phyloP scores from a whole-genome alignment of 2,113 vertebrate genomes.

The Axis porcinus region DNA sequence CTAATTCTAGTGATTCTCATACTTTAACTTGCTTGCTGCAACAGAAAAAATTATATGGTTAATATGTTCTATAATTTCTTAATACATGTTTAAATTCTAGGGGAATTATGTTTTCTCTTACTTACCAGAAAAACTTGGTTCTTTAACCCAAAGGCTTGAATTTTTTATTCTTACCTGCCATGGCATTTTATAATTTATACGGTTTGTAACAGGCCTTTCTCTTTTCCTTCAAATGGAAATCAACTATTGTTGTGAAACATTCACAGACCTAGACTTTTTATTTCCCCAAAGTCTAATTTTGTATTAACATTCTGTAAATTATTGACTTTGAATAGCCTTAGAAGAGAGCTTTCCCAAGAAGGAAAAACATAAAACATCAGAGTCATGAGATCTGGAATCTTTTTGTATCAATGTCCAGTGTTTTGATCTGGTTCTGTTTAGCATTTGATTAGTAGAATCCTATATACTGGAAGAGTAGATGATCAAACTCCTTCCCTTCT shows the following conservation, averaged over 20 bases:
- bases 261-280: background rate
- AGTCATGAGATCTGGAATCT: background rate
- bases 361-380: background rate
- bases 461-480: background rate
- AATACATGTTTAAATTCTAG: background rate
- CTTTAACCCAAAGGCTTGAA: background rate
- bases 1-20: background rate
- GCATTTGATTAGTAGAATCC: background rate
- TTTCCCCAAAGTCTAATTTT: background rate
- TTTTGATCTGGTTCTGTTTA: background rate
- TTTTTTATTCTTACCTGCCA: background rate
- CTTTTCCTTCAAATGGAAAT: background rate
- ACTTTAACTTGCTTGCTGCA: background rate
- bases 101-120: background rate
- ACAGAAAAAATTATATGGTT: background rate
- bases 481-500: background rate
- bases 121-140: background rate
- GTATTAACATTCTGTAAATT: background rate
- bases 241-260: background rate
- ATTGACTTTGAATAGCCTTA: background rate
- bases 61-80: background rate
- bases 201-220: background rate
- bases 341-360: background rate
- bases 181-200: background rate
- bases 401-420: background rate